These are phyloP conservation scores for Marcusenius ussheri DNA, from an alignment of 2,113 vertebrate genomes.

Conservation along the genomic window DNA sequence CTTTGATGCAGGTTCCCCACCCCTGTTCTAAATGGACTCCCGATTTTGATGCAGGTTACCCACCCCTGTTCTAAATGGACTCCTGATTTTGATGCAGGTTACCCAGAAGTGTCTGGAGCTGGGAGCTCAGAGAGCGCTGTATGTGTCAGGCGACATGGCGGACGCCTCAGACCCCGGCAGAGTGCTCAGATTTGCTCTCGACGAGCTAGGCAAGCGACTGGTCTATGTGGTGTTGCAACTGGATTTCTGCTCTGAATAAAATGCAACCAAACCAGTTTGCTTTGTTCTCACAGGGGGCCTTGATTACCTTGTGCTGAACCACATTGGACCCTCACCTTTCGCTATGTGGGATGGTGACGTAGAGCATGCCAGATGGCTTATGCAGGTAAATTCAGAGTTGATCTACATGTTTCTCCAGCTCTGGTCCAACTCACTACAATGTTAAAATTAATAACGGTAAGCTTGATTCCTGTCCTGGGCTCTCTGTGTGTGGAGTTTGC, in stretches of 20 bases:
- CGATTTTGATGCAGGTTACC: no score
- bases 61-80: no score
- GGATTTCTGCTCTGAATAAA: background rate
- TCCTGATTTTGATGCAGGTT: constrained; percentile 57
- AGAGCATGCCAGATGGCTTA: constrained; percentile 52
- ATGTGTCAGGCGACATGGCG: constrained; percentile 73
- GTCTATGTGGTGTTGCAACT: background rate
- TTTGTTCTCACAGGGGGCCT: constrained; percentile 47
- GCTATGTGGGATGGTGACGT: constrained; percentile 47
- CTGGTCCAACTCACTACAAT: background rate
- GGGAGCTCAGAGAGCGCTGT: constrained; percentile 66
- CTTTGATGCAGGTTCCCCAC: no score
- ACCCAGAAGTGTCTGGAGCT: constrained; percentile 65
- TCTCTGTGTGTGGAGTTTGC: background rate
- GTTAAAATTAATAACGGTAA: background rate
- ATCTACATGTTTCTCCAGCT: background rate
- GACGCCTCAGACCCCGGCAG: constrained; percentile 56
- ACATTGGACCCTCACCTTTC: constrained; percentile 49
- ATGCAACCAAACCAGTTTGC: background rate
- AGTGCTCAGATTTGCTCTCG: constrained; percentile 67
- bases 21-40: no score
- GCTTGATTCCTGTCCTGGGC: background rate
- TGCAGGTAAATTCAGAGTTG: constrained; percentile 56
- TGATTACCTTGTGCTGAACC: constrained; percentile 64
- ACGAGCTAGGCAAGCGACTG: constrained; percentile 61